Evolutionary conservation across 2,113 vertebrate species (phyloP), one percentile per base, ranked within the genome.

Genomic region (Carettochelys insculpta): DNA sequence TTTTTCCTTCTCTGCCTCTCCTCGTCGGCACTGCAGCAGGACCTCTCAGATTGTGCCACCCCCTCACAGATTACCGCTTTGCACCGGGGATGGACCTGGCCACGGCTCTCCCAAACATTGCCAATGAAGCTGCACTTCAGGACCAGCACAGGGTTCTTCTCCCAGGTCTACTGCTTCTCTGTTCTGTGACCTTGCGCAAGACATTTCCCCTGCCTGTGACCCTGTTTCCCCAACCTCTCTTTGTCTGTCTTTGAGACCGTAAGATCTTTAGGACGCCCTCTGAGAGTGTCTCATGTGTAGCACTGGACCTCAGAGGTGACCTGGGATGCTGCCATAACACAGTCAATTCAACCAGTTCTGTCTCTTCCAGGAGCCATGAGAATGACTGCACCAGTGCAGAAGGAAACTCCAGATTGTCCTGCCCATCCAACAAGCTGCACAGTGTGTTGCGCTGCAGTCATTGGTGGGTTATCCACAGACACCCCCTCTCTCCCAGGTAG

Each of bases 201-300:
- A 31, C 27, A 1, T 27, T 52, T 43, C 41, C 5, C 11, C 4
- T 7, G 51, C 75, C 86, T 77, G 85, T 7, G 34, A 43, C 13
- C 5, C 50, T 71, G 51, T 47, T 78, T 27, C 80, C 41, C 25
- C 27, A 52, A 19, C 56, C 25, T 16, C 47, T 22, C 0, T 8
- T 77, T 54, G 61, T 86, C 22, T 29, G 41, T 5, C 31, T 2
- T 5, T 29, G 4, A 9, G 2, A 9, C 48, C 24, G 53, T 34
- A 34, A 48, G 22, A 0, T 8, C 27, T 27, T 38, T 8, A 10
- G n/a, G 65, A 77, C 5, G 8, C 29, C 2, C 0, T 10, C n/a
- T 5, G 53, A 11, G 53, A 20, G 31, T 41, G 14, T 31, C 31
- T 20, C 1, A 27, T 5, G 11, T 19, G 17, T 65, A 4, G 45